Evolutionary conservation across 1,140 invertebrate genomes (phyloP), one percentile per base, ranked within the genome.

Genomic region (Drosophila ficusphila): DNA sequence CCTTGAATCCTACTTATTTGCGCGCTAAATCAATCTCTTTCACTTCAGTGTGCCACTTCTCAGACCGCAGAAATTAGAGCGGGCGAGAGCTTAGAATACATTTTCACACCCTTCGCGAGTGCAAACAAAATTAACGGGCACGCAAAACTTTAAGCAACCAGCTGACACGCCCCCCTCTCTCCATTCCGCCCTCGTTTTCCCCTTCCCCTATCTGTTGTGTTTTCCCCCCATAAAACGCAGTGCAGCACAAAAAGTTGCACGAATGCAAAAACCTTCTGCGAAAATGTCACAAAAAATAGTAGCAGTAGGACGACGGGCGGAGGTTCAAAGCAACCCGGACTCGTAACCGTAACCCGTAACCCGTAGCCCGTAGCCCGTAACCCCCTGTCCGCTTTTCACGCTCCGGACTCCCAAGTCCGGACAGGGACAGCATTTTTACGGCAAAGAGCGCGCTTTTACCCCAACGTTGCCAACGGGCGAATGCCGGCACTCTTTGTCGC

Each of bases 91-190:
- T 74, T 69, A 68, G 75, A 88, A 75, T 75, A 75, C 56, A 86
- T 86, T 81, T 86, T 86, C 82, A 81, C 82, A 86, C 81, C 81
- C 68, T 74, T 67, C 62, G 70, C 54, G 48, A 54, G 76, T 39
- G 76, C 82, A 85, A 79, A 76, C 81, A 85, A 88, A 86, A 86
- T 86, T 77, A 86, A 76, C 76, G 62, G 42, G 42, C 65, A 76
- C 61, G 58, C 68, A 65, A 85, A 88, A 76, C 88, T 81, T 62
- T 88, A 85, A 72, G 64, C 70, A 38, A 51, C 61, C 48, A 74
- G 72, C 57, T 74, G 62, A 64, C 71, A 79, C 65, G 56, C 54
- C 76, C 70, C 29, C 46, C 23, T 51, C 76, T 64, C 29, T 39
- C 23, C 7, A 33, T 19, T 34, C 18, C 14, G 21, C 6, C 18